These are phyloP conservation scores for Deilephila porcellus DNA, from an alignment of 2,888 invertebrate species.

Conservation along the genomic window DNA sequence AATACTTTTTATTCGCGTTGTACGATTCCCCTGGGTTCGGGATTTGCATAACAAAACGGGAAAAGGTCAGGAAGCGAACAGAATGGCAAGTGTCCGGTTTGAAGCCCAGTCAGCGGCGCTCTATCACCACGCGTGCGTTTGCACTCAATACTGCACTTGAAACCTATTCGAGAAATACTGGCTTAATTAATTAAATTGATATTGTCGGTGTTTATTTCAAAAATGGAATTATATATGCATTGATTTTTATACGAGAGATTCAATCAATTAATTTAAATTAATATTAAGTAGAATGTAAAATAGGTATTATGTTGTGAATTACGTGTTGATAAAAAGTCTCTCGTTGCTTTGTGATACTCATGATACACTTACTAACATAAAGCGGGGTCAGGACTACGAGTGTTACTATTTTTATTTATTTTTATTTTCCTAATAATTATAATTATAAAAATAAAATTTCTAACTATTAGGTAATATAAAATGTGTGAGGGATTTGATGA, in stretches of 20 bases:
- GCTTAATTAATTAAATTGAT: constrained; percentile 2
- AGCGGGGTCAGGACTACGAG: too few species aligned
- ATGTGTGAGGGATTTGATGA: constrained; percentile 29
- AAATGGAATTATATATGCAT: neutral
- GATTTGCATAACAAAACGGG: constrained; percentile 84
- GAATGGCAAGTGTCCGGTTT: constrained; percentile 82
- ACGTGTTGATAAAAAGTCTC: too few species aligned
- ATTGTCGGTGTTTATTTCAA: neutral
- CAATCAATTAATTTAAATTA: neutral
- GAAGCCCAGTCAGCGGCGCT: constrained; percentile 77
- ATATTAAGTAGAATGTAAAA: neutral
- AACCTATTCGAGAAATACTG: constrained; percentile 29
- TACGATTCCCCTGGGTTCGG: constrained; percentile 75
- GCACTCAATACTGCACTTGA: constrained; percentile 50
- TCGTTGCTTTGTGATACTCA: too few species aligned
- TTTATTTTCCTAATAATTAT: neutral
- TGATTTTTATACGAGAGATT: neutral
- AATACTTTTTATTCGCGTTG: constrained; percentile 82
- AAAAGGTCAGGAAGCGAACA: constrained; percentile 84
- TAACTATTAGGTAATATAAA: neutral
- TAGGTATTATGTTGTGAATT: too few species aligned
- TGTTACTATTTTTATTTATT: too few species aligned
- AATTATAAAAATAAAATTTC: neutral
- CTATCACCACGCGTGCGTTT: constrained; percentile 55
- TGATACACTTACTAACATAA: too few species aligned